Evolutionary conservation across 2,113 vertebrate genomes (phyloP).

Genomic region (Empidonax traillii): DNA sequence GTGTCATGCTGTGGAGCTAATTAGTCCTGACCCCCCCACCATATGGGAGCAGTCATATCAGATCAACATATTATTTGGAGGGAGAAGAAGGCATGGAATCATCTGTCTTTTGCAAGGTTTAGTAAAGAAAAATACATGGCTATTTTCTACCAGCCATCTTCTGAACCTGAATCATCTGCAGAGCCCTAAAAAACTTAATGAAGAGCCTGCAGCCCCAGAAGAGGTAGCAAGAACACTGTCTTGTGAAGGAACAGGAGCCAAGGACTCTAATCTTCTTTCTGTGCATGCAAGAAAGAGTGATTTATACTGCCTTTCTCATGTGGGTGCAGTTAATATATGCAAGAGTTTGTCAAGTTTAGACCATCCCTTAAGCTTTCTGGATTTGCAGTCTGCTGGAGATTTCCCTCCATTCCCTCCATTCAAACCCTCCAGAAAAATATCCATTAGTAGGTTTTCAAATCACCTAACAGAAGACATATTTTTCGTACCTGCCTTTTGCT

Average conservation of each 20-base stretch:
- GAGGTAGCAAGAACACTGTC: not conserved
- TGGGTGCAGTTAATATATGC: not conserved
- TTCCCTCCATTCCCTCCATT: not conserved
- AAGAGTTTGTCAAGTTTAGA: not conserved
- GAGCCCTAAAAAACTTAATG: not conserved
- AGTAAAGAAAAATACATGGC: not conserved
- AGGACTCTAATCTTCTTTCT: not conserved
- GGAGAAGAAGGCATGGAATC: not conserved
- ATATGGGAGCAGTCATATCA: not conserved
- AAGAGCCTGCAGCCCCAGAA: not conserved
- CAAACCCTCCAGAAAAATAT: not conserved
- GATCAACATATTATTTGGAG: not conserved
- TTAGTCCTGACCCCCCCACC: not conserved
- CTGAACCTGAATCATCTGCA: not conserved
- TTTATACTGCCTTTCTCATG: not conserved
- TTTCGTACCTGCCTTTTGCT: not conserved
- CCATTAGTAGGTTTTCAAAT: not conserved
- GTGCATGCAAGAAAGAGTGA: not conserved
- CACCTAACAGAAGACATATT: not conserved
- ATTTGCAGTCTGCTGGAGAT: not conserved
- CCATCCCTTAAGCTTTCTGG: not conserved
- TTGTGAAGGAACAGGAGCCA: not conserved
- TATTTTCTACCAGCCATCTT: not conserved
- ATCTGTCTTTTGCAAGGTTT: not conserved
- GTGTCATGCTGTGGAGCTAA: not conserved